A percentile compares a stretch with the other conserved stretches of the same genome.
These are phyloP conservation scores for Popillia japonica DNA, from an alignment of 1,140 invertebrate genomes.

Conservation along the genomic window DNA sequence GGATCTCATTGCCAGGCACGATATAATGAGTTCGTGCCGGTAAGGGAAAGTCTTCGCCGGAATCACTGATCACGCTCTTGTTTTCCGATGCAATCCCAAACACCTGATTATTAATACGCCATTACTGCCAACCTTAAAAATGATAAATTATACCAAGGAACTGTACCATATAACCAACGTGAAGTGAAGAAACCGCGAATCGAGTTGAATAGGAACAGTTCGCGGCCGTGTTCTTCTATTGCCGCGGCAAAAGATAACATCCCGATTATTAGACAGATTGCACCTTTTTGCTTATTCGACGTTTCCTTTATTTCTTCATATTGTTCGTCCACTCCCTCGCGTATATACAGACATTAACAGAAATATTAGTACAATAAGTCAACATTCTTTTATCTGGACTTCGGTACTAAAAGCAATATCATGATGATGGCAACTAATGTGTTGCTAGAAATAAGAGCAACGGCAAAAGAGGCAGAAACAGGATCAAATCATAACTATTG, in stretches of 20 bases:
- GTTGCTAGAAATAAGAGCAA: too few relatives aligned
- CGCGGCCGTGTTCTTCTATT: not conserved
- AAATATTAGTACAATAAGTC: not conserved
- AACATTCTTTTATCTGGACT: too few relatives aligned
- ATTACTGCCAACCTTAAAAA: conserved; percentile 36
- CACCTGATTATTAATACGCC: conserved; percentile 39
- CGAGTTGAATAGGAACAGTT: not conserved
- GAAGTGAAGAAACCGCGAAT: not conserved
- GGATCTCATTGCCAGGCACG: conserved; percentile 39
- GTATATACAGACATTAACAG: not conserved
- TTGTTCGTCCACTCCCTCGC: not conserved
- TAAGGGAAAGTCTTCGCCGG: conserved; percentile 37
- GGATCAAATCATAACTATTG: too few relatives aligned
- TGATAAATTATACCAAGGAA: conserved; percentile 37
- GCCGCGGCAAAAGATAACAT: conserved; percentile 27
- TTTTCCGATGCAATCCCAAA: conserved; percentile 40
- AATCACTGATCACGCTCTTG: conserved; percentile 40
- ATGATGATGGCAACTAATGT: too few relatives aligned
- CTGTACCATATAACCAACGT: conserved; percentile 21
- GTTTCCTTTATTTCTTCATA: conserved; percentile 13
- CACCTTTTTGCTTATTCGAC: not conserved
- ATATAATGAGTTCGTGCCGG: conserved; percentile 41
- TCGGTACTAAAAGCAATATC: too few relatives aligned
- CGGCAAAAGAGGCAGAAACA: too few relatives aligned
- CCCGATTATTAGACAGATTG: conserved; percentile 33